Percentiles rank a stretch among this genome's conserved stretches.
These are phyloP conservation scores for Temnothorax ravouxi DNA, from an alignment of 2,888 invertebrate genomes.

Conservation along the genomic window DNA sequence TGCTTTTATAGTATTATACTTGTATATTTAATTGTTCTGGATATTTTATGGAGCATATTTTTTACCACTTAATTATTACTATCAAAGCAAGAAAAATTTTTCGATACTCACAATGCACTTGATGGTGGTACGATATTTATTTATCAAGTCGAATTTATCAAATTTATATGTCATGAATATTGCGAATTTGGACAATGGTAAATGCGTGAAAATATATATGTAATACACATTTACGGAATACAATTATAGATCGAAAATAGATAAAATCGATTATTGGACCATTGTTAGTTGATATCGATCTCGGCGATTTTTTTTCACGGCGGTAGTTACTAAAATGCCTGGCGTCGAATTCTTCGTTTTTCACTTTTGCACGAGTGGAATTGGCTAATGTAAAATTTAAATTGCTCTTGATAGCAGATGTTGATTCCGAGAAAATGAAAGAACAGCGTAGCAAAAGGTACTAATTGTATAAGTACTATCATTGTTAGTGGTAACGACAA, in stretches of 20 bases:
- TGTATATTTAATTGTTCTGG: background rate
- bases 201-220: background rate
- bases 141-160: background rate
- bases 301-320: constrained; percentile 15
- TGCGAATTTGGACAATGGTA: background rate
- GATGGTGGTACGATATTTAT: background rate
- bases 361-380: background rate
- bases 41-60: background rate
- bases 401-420: constrained; percentile 6
- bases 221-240: background rate
- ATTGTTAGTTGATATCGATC: background rate
- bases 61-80: background rate
- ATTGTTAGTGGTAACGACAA: background rate
- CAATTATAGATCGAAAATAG: background rate
- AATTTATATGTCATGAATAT: background rate
- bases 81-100: background rate
- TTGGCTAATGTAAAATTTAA: constrained; percentile 46
- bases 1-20: background rate
- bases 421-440: background rate
- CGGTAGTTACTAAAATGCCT: background rate
- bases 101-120: background rate
- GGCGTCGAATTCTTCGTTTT: background rate
- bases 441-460: background rate
- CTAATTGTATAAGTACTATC: background rate
- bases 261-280: background rate